Percentiles rank a stretch among this genome's conserved stretches.
Evolutionary conservation across 2,888 invertebrate species (phyloP).

Genomic region (Synanthedon myopaeformis): DNA sequence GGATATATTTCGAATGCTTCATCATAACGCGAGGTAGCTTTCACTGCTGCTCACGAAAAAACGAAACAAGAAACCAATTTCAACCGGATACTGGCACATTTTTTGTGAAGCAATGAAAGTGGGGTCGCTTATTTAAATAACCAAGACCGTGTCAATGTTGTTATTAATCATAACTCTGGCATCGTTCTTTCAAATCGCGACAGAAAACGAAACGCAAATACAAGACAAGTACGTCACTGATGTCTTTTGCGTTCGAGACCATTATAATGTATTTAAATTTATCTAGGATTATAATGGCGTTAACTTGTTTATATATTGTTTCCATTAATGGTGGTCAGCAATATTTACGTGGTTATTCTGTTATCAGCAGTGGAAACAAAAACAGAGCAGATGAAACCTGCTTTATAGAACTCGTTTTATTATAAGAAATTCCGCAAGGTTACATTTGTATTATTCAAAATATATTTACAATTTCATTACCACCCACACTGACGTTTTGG

Average conservation of each 20-base stretch:
- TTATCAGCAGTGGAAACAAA: neutral
- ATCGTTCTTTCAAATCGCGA: neutral
- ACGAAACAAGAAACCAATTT: constrained; percentile 26
- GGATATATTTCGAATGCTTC: constrained; percentile 14
- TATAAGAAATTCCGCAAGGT: neutral
- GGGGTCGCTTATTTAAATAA: constrained; percentile 6
- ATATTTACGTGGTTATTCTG: too few species aligned
- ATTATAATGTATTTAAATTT: too few species aligned
- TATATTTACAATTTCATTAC: too few species aligned
- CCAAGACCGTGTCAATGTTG: constrained; percentile 19
- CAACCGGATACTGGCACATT: constrained; percentile 12
- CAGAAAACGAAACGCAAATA: neutral
- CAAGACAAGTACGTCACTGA: too few species aligned
- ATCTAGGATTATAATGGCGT: too few species aligned
- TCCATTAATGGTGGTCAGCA: neutral
- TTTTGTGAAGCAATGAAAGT: constrained; percentile 30
- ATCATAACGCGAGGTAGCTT: constrained; percentile 26
- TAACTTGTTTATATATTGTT: neutral
- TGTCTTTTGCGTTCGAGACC: too few species aligned
- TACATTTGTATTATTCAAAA: neutral
- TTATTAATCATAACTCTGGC: constrained; percentile 9
- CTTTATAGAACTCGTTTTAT: constrained; percentile 11
- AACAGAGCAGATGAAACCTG: neutral
- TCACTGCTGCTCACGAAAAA: constrained; percentile 19
- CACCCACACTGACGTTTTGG: too few species aligned